These are phyloP conservation scores for Hippoglossus hippoglossus DNA, from an alignment of 2,797 vertebrate genomes.

Conservation along the genomic window DNA sequence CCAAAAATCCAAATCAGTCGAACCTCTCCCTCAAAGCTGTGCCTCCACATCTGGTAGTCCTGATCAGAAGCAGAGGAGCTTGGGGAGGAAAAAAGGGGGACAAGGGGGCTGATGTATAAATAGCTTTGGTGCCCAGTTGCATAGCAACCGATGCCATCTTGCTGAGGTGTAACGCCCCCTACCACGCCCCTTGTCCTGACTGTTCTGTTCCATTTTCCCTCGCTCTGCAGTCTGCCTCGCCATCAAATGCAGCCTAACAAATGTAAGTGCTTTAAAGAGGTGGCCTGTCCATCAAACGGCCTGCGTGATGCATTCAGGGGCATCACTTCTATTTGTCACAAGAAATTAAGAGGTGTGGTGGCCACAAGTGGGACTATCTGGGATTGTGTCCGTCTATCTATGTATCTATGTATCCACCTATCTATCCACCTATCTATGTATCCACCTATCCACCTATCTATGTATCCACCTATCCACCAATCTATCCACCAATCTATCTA, in stretches of 20 bases:
- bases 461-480: too few species aligned
- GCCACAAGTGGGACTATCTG: constrained; percentile 44
- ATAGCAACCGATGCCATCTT: constrained; percentile 89
- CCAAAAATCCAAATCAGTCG: constrained; percentile 18
- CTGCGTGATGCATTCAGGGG: constrained; percentile 33
- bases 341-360: constrained; percentile 64
- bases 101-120: constrained; percentile 86
- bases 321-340: constrained; percentile 50
- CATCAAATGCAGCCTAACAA: constrained; percentile 69
- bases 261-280: constrained; percentile 62
- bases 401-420: too few species aligned
- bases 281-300: constrained; percentile 58
- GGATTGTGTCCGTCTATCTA: not conserved
- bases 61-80: constrained; percentile 76
- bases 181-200: constrained; percentile 88
- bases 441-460: too few species aligned
- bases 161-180: constrained; percentile 84
- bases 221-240: constrained; percentile 75
- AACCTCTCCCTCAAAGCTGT: constrained; percentile 50
- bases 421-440: too few species aligned
- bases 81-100: constrained; percentile 82
- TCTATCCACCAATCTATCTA: constrained; percentile 20
- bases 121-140: constrained; percentile 88
- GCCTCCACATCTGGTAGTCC: constrained; percentile 69
- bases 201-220: constrained; percentile 83